phyloP scores from a whole-genome alignment of 2,113 vertebrate species.

The Rissa tridactyla region DNA sequence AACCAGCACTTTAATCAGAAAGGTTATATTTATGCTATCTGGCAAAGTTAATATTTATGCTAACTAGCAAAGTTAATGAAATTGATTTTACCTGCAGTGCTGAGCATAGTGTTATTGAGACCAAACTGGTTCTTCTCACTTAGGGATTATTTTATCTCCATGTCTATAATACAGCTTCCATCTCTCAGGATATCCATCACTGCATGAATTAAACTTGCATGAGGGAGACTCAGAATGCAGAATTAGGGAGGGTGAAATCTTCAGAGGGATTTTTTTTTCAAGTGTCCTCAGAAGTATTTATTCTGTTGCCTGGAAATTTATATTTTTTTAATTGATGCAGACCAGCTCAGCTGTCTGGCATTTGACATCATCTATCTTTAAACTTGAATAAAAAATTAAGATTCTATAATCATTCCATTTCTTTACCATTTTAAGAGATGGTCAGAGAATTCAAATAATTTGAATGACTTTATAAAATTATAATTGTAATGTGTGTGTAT shows the following conservation, averaged over 20 bases:
- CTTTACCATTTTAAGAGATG: not conserved
- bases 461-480: not conserved
- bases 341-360: not conserved
- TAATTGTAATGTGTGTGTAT: not conserved
- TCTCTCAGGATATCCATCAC: slow-evolving; percentile 30
- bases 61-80: not conserved
- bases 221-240: not conserved
- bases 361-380: not conserved
- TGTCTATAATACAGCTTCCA: not conserved
- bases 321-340: not conserved
- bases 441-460: not conserved
- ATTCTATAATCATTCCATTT: not conserved
- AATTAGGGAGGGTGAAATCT: not conserved
- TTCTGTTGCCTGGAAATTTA: not conserved
- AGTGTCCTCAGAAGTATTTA: not conserved
- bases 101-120: not conserved
- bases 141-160: slow-evolving; percentile 28
- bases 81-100: slow-evolving; percentile 9
- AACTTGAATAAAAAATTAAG: not conserved
- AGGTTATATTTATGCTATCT: not conserved
- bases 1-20: not conserved
- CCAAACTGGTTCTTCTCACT: not conserved
- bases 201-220: slow-evolving; percentile 26
- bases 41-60: not conserved
- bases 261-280: not conserved